These are phyloP conservation scores for Cataglyphis hispanica DNA, from an alignment of 1,140 invertebrate species.

Conservation along the genomic window DNA sequence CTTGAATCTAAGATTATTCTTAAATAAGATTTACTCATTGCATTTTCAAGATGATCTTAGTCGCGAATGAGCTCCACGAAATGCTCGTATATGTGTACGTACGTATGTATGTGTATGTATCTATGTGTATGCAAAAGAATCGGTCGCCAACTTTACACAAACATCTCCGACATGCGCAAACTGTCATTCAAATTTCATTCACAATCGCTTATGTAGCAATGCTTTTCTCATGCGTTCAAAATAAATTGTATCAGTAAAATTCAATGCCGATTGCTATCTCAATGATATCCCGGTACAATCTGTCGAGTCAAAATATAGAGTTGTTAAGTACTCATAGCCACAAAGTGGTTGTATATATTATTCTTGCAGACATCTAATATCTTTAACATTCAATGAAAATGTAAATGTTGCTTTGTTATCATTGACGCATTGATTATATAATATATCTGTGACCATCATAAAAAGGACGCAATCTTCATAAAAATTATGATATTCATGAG, in stretches of 20 bases:
- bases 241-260: constrained; percentile 25
- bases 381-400: constrained; percentile 30
- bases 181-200: constrained; percentile 41
- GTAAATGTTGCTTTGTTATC: constrained; percentile 28
- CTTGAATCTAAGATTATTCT: constrained; percentile 75
- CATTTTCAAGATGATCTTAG: constrained; percentile 54
- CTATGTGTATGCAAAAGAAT: constrained; percentile 26
- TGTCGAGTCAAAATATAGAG: background rate
- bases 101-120: constrained; percentile 36
- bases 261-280: constrained; percentile 10
- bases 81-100: constrained; percentile 37
- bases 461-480: constrained; percentile 16
- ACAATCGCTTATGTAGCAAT: constrained; percentile 43
- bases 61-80: constrained; percentile 42
- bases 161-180: constrained; percentile 28
- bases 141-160: constrained; percentile 49
- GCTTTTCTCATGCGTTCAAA: constrained; percentile 22
- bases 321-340: constrained; percentile 1
- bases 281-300: background rate
- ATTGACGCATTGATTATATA: constrained; percentile 23
- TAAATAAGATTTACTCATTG: constrained; percentile 72
- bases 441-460: constrained; percentile 9
- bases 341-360: background rate
- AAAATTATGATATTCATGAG: constrained; percentile 39
- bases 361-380: constrained; percentile 13